Base-by-base conservation (phyloP, 2,888 invertebrate species). In the Tenthredo amoena region DNA sequence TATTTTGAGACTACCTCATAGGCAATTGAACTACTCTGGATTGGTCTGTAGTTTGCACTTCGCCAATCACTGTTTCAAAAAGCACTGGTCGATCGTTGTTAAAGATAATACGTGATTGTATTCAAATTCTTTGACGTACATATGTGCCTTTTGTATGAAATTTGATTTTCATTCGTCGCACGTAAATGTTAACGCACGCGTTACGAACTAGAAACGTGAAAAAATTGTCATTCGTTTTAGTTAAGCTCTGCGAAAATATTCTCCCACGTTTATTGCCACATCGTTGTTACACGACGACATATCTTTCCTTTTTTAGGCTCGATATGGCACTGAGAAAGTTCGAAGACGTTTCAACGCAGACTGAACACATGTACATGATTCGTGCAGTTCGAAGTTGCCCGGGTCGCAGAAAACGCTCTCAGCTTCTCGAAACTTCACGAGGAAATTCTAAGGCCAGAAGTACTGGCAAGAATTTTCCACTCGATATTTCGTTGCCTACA, bases 361-460 rank as follows among this genome's bases (percentile, higher is more conserved):
- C 89, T 31, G 88, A 89, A 65, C 86, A 85, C 58, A 71, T 37
- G 15, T 87, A 87, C 76, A 81, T 88, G 50, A 86, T 89, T 84
- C 87, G 82, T 37, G 77, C 85, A 1, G 86, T 65, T 12, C 86
- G 86, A 72, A 89, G 89, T 68, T 89, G 89, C 84, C 88, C 87
- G 4, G 9, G 87, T 7, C 76, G 83, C 40, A 81, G n/a, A 43
- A 81, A 7, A 62, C 62, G 81, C 1, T 18, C 15, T 58, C 81
- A 81, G 21, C 58, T 62, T 6, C 6, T 62, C 21, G 43, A 26
- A 62, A 58, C 21, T 15, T 18, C 50, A n/a, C 62, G 62, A n/a
- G 62, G 40, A 21, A 50, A 26, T 5, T 81, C 40, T n/a, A 62
- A 65, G 34, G 40, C 37, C 4, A 34, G 37, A 62, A 43, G 7